phyloP scores from a whole-genome alignment of 2,888 invertebrate species.

The Agonopterix subpropinquella region DNA sequence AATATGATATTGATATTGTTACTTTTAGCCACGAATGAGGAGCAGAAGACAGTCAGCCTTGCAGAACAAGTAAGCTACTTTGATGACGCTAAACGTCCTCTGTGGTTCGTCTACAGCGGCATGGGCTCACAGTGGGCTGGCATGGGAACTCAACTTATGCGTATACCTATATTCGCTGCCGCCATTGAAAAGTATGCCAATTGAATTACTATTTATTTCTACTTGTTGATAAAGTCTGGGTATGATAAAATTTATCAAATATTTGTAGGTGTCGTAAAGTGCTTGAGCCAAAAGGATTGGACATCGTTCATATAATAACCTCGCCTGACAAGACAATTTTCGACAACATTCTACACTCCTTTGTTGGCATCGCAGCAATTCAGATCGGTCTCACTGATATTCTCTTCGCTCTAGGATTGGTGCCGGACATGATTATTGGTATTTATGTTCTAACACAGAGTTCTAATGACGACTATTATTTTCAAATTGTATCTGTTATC shows the following conservation, averaged over 20 bases:
- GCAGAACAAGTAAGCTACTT: conserved; percentile 32
- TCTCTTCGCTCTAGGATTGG: conserved; percentile 25
- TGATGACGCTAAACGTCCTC: conserved; percentile 52
- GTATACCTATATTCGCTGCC: conserved; percentile 75
- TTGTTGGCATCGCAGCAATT: conserved; percentile 82
- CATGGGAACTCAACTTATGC: conserved; percentile 80
- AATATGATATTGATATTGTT: conserved; percentile 4
- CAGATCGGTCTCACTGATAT: conserved; percentile 60
- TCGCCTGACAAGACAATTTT: conserved; percentile 65
- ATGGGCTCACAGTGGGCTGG: conserved; percentile 84
- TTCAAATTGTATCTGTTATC: background rate
- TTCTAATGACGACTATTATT: background rate
- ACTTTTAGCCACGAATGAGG: background rate
- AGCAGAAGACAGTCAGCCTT: conserved; percentile 12
- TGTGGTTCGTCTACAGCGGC: conserved; percentile 84
- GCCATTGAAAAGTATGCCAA: conserved; percentile 57
- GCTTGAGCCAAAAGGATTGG: conserved; percentile 72
- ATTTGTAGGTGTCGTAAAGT: conserved; percentile 52
- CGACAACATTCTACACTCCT: conserved; percentile 79
- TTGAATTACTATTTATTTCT: background rate
- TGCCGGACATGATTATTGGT: conserved; percentile 46
- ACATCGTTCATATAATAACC: conserved; percentile 77
- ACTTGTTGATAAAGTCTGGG: background rate
- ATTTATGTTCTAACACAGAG: conserved; percentile 38
- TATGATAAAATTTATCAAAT: background rate